Evolutionary conservation across 2,888 invertebrate species (phyloP), one percentile per base, ranked within the genome.

Genomic region (Meghimatium bilineatum): DNA sequence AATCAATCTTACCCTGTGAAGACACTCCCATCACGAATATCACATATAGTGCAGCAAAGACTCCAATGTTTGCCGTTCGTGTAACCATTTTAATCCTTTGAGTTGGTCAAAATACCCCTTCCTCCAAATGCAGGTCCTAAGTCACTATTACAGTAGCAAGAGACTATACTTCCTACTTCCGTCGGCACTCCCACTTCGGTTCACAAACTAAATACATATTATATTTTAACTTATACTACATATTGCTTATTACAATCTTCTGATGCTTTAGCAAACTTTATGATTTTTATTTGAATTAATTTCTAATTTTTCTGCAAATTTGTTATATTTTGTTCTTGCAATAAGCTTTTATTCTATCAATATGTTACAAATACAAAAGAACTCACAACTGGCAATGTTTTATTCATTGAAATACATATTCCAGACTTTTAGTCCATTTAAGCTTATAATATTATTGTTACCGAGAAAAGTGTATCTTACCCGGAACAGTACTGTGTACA

Each of bases 81-180:
- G 36, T 69, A 34, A 26, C 69, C 69, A 69, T 14, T 23, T 23
- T 14, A 23, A 56, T 56, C 23, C 10, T 56, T 17, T 49, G 17
- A 17, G 2, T 36, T 69, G 17, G 36, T 34, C 23, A 34, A 10
- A n/a, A n/a, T 69, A 26, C 38, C 8, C 36, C 26, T 67, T 34
- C 36, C 26, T 32, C 69, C 23, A 36, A 23, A 17, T 29, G 26
- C 38, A 36, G 8, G 23, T 38, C 44, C 12, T 44, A n/a, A n/a
- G n/a, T 12, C 44, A 44, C 44, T 44, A 12, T 44, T n/a, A n/a
- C n/a, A n/a, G n/a, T n/a, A n/a, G n/a, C n/a, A n/a, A n/a, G n/a
- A n/a, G 20, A 67, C 34, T 34, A 36, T 36, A 69, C 69, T 69
- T 69, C 69, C 69, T 69, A 69, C 69, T 69, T 69, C 69, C 69